phyloP scores from a whole-genome alignment of 2,797 vertebrate genomes.

The Sebastes melanostomus region DNA sequence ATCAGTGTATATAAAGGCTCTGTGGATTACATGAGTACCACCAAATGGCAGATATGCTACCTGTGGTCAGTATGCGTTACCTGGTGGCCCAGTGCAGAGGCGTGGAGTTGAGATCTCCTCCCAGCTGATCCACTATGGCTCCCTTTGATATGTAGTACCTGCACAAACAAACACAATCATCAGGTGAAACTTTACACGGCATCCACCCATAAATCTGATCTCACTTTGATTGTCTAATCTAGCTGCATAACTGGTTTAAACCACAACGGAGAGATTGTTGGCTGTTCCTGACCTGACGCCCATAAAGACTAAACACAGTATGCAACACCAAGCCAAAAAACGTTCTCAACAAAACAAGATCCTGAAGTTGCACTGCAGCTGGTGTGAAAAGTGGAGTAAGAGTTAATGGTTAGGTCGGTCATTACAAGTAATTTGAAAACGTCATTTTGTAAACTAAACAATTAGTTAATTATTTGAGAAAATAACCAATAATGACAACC shows the following conservation, averaged over 20 bases:
- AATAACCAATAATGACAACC: neutral
- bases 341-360: neutral
- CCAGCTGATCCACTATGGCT: slow-evolving; percentile 96
- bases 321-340: neutral
- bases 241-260: neutral
- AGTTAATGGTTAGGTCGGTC: no score
- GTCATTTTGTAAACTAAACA: neutral
- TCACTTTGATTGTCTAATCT: neutral
- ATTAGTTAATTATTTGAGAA: neutral
- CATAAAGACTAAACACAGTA: no score
- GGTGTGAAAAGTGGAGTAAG: neutral
- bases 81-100: slow-evolving; percentile 99
- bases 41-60: neutral
- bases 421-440: no score
- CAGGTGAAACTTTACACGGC: neutral
- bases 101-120: slow-evolving; percentile 98
- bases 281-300: neutral
- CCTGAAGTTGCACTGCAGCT: neutral
- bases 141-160: slow-evolving; percentile 99
- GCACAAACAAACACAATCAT: slow-evolving; percentile 18
- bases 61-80: slow-evolving; percentile 67
- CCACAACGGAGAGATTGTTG: rapidly evolving
- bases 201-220: neutral
- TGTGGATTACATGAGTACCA: neutral
- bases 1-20: neutral